Base-by-base conservation (phyloP, 2,113 vertebrate genomes). In the Pedionomus torquatus region DNA sequence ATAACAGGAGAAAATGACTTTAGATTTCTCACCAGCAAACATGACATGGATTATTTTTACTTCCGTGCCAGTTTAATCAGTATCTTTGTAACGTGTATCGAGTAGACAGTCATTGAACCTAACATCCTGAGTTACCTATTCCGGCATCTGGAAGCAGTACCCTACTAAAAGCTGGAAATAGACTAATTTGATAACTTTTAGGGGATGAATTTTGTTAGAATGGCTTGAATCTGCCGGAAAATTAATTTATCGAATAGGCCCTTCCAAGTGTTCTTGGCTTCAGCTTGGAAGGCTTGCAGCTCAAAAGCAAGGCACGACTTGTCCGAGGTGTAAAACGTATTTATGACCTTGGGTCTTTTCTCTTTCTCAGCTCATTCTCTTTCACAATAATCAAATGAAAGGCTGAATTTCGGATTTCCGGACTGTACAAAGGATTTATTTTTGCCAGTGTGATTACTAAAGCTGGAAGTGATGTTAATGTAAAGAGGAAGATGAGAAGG, bases 401-500 rank as follows among this genome's bases (percentile, higher is more conserved):
- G 14, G 39, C 13, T 46, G 21, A 65, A 61, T 61, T 87, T 61
- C 63, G 72, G 39, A 57, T 52, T 52, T 58, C 17, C 2, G 2
- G 21, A 44, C 31, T 64, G 17, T 44, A 39, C 21, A 60, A 55
- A 87, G 43, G 17, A 84, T 55, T 76, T 63, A 80, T 72, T 93
- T 96, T 93, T 96, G 68, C 68, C 80, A 61, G 15, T 71, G 55
- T 80, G 63, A 77, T 77, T 49, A 80, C 37, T 87, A 52, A 68
- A 54, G 54, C 3, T 3, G 69, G 25, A 30, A 61, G 25, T 17
- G 31, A 21, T 1, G 0, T 63, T 46, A 46, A 16, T 39, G 19
- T 57, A 51, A 72, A 60, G 31, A 13, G 44, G 41, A 63, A 60
- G 31, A 58, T 28, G n/a, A 76, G 19, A 51, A 74, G 51, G 41